Percentiles rank a stretch among this genome's conserved stretches.
Conservation (phyloP, 2,113 vertebrate genomes). For the Gnathonemus echidnorhynchus region DNA sequence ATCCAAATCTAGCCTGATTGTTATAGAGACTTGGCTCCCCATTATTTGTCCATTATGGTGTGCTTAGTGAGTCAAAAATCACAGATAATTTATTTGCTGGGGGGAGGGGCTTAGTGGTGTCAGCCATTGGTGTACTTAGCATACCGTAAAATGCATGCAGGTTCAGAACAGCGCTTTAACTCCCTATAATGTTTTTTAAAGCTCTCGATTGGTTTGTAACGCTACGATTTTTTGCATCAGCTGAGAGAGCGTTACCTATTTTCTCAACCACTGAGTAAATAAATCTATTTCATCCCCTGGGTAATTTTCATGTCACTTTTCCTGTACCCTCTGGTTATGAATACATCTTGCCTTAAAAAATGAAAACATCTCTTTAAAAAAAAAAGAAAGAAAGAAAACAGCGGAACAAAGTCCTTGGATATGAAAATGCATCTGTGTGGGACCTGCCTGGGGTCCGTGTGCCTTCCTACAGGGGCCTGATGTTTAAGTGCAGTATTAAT, state of each 20-base stretch:
- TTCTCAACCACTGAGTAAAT: slow-evolving; percentile 57
- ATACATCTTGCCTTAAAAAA: slow-evolving; percentile 26
- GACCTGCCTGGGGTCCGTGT: slow-evolving; percentile 25
- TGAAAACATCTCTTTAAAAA: not conserved
- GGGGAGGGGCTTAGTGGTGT: not conserved
- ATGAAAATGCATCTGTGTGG: not conserved
- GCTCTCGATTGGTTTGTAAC: slow-evolving; percentile 26
- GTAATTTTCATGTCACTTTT: slow-evolving; percentile 41
- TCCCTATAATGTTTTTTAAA: not conserved
- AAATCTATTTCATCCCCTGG: slow-evolving; percentile 38
- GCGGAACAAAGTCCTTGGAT: not conserved
- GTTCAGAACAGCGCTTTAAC: not conserved
- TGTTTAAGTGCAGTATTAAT: slow-evolving; percentile 42
- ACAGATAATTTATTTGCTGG: not conserved
- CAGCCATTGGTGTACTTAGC: not conserved
- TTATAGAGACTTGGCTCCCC: not conserved
- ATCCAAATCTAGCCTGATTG: not conserved
- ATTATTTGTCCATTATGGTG: not conserved
- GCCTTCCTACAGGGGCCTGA: slow-evolving; percentile 38
- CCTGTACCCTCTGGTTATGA: slow-evolving; percentile 44
- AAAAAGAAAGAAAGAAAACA: not conserved
- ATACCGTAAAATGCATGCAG: not conserved
- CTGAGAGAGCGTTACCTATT: slow-evolving; percentile 43
- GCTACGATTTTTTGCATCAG: slow-evolving; percentile 43
- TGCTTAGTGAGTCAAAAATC: not conserved